These are phyloP conservation scores for Apamea anceps DNA, from an alignment of 2,888 invertebrate species.

Conservation along the genomic window DNA sequence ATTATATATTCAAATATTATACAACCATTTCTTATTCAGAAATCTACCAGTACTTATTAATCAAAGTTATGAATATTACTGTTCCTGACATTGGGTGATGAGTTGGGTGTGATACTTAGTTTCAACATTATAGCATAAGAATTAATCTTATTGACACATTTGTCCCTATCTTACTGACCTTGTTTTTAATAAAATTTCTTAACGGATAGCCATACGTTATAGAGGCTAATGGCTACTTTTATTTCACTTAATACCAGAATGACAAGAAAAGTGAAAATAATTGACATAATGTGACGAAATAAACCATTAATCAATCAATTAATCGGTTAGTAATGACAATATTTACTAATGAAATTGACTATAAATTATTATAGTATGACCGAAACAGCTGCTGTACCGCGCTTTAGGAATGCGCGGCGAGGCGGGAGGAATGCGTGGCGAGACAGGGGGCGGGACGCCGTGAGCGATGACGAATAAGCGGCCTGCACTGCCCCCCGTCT, in stretches of 20 bases:
- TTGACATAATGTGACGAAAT: constrained; percentile 19
- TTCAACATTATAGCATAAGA: constrained; percentile 49
- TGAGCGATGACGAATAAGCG: too few species aligned
- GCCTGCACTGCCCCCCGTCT: too few species aligned
- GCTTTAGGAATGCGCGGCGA: too few species aligned
- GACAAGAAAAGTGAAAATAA: constrained; percentile 50
- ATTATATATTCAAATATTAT: constrained; percentile 19
- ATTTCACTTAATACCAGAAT: constrained; percentile 44
- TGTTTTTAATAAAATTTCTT: constrained; percentile 63
- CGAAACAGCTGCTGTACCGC: too few species aligned
- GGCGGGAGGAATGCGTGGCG: too few species aligned
- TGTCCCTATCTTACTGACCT: constrained; percentile 60
- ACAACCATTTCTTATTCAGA: background rate
- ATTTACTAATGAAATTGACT: background rate
- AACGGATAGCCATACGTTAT: constrained; percentile 49
- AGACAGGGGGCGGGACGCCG: too few species aligned
- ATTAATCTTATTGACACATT: constrained; percentile 69
- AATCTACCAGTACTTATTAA: constrained; percentile 24
- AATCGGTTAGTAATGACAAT: constrained; percentile 16
- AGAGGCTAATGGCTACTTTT: constrained; percentile 37
- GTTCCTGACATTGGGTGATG: constrained; percentile 16
- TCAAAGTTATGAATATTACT: constrained; percentile 44
- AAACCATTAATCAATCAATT: constrained; percentile 15
- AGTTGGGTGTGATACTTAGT: constrained; percentile 40
- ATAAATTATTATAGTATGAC: constrained; percentile 7